Conservation (phyloP, 1,140 invertebrate genomes). For the Drosophila ercepeae region DNA sequence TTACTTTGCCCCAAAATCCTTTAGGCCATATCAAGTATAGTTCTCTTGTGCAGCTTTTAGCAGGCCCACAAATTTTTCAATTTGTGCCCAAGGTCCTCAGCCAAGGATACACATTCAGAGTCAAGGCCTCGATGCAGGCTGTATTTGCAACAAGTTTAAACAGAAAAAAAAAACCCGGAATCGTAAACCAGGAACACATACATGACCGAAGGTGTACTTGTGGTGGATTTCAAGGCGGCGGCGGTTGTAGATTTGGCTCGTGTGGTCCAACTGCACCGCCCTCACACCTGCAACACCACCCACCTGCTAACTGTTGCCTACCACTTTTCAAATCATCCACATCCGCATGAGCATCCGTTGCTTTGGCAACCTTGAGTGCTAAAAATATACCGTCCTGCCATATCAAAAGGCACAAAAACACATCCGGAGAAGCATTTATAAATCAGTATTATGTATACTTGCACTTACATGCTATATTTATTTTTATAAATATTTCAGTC, state of each 20-base stretch:
- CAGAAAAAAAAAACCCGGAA: conserved; percentile 21
- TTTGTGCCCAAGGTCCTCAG: conserved; percentile 33
- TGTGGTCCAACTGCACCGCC: conserved; percentile 31
- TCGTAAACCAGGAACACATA: conserved; percentile 17
- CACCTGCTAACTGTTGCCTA: conserved; percentile 62
- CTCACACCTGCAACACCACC: conserved; percentile 7
- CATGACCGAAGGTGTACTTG: conserved; percentile 50
- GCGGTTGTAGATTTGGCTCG: conserved; percentile 9
- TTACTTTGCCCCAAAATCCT: not conserved
- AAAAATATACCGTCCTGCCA: conserved; percentile 69
- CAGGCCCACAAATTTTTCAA: conserved; percentile 66
- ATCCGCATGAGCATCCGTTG: conserved; percentile 74
- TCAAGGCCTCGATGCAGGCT: conserved; percentile 58
- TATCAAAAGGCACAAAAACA: conserved; percentile 60
- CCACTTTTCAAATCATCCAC: conserved; percentile 78
- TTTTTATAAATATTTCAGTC: not conserved
- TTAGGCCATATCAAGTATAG: conserved; percentile 13
- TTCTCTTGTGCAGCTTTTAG: conserved; percentile 16
- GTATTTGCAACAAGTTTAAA: conserved; percentile 71
- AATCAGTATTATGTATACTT: not conserved
- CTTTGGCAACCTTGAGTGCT: conserved; percentile 62
- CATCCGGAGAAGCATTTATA: conserved; percentile 1
- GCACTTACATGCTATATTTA: not conserved
- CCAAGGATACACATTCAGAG: conserved; percentile 66
- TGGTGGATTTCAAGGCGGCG: conserved; percentile 59